Evolutionary conservation across 2,888 invertebrate species (phyloP).

Genomic region (Philonicus albiceps): DNA sequence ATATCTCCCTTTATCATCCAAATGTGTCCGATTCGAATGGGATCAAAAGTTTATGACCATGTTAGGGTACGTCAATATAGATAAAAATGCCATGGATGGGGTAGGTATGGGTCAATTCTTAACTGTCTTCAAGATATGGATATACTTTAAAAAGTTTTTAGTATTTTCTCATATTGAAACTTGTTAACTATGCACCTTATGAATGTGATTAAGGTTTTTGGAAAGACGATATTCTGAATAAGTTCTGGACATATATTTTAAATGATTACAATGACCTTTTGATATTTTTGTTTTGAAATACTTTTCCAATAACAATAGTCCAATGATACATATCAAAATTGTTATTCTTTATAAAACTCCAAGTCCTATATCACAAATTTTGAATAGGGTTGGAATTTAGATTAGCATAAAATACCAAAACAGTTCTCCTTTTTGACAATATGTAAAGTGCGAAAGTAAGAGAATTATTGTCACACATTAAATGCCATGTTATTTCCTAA

Average conservation of each 20-base stretch:
- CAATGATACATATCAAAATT: background rate
- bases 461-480: background rate
- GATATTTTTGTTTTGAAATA: background rate
- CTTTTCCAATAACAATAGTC: background rate
- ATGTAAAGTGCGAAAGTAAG: background rate
- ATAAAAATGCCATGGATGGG: background rate
- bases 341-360: background rate
- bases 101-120: background rate
- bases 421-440: background rate
- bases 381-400: background rate
- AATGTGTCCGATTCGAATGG: background rate
- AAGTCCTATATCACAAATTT: background rate
- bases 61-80: background rate
- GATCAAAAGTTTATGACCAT: background rate
- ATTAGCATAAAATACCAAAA: background rate
- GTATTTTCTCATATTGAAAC: background rate
- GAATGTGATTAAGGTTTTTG: background rate
- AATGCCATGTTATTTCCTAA: background rate
- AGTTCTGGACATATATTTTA: background rate
- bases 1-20: background rate
- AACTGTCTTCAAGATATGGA: background rate
- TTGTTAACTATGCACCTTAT: background rate
- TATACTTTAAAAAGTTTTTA: background rate
- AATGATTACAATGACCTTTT: background rate
- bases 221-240: background rate